Conservation (phyloP, 2,888 invertebrate genomes). For the Biston stratarius region DNA sequence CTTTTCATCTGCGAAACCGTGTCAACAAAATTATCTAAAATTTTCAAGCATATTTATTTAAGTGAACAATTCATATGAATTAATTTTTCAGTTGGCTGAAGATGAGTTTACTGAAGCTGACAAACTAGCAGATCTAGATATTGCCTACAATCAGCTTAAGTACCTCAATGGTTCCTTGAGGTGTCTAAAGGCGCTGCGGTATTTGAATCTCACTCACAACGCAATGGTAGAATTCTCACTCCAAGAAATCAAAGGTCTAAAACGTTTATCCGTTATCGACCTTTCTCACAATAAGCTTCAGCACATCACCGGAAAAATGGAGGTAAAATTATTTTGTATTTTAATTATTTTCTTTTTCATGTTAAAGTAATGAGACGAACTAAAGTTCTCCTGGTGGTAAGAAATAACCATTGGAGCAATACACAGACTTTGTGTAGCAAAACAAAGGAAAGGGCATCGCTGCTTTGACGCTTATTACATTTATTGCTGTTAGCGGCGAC, state of each 20-base stretch:
- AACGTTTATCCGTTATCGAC: constrained; percentile 90
- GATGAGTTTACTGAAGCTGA: constrained; percentile 92
- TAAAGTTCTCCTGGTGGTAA: too few species aligned
- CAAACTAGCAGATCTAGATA: constrained; percentile 89
- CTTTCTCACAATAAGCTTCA: constrained; percentile 91
- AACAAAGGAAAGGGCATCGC: too few species aligned
- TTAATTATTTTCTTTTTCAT: too few species aligned
- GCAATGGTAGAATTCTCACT: constrained; percentile 92
- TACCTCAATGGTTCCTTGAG: constrained; percentile 91
- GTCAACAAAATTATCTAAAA: too few species aligned
- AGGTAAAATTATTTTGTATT: constrained; percentile 79
- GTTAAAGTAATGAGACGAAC: too few species aligned
- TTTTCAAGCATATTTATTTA: too few species aligned
- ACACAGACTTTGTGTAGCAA: too few species aligned
- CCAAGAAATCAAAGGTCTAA: constrained; percentile 91
- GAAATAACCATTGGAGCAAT: too few species aligned
- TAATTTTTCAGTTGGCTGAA: constrained; percentile 86
- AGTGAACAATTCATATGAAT: background rate
- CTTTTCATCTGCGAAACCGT: too few species aligned
- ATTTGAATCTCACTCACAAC: constrained; percentile 92
- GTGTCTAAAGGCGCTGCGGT: constrained; percentile 88
- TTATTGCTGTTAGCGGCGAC: too few species aligned
- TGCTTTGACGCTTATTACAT: too few species aligned
- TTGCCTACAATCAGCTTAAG: constrained; percentile 90
- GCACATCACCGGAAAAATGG: constrained; percentile 88